Percentiles rank a stretch among this genome's conserved stretches.
These are phyloP conservation scores for Lithophane ornitopus DNA, from an alignment of 2,888 invertebrate species.

Conservation along the genomic window DNA sequence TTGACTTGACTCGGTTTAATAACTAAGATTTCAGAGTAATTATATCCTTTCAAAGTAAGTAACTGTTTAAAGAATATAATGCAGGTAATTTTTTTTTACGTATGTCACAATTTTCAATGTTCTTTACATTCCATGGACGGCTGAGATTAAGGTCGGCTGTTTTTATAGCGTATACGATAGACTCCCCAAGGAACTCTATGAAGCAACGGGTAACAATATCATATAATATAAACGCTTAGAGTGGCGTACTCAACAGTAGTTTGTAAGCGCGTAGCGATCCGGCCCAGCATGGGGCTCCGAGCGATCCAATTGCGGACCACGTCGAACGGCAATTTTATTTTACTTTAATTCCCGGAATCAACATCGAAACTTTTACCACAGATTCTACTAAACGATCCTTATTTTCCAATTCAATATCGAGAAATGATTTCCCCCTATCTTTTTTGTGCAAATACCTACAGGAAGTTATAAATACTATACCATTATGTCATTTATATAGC, in stretches of 20 bases:
- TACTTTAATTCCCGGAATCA: constrained; percentile 46
- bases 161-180: constrained; percentile 22
- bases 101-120: not conserved
- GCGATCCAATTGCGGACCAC: constrained; percentile 24
- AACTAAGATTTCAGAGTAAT: constrained; percentile 41
- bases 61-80: not conserved
- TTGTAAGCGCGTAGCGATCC: constrained; percentile 45
- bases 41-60: constrained; percentile 14
- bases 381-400: constrained; percentile 32
- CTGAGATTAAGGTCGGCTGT: constrained; percentile 4
- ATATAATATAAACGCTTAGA: constrained; percentile 51
- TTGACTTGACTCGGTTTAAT: constrained; percentile 57
- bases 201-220: constrained; percentile 29
- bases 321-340: constrained; percentile 42
- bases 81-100: not conserved
- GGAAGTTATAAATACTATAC: not conserved
- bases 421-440: not conserved
- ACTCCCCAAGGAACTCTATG: constrained; percentile 16
- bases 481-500: not conserved
- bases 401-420: constrained; percentile 17
- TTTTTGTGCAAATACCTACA: not conserved
- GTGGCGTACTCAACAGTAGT: constrained; percentile 41
- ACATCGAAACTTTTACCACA: constrained; percentile 31
- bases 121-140: not conserved
- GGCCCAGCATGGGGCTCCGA: constrained; percentile 23